Evolutionary conservation across 2,113 vertebrate genomes (phyloP).

Genomic region (Labeo catla): DNA sequence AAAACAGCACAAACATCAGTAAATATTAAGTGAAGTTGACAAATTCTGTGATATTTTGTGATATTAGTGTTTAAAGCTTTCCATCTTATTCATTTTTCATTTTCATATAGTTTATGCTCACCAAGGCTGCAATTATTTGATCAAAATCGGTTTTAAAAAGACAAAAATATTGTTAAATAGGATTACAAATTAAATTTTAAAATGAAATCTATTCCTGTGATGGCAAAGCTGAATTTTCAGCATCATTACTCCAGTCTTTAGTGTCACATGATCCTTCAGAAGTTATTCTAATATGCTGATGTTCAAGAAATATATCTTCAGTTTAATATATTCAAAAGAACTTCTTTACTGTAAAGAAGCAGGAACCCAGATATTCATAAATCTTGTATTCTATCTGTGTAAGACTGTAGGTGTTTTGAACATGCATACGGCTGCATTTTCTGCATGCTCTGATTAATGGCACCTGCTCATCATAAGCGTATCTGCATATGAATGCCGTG

Average conservation of each 20-base stretch:
- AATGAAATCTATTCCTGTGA: not conserved
- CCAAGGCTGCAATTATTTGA: not conserved
- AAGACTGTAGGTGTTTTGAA: constrained; percentile 34
- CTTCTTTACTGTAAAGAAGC: not conserved
- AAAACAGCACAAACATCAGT: not conserved
- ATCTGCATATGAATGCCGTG: constrained; percentile 66
- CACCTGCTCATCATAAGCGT: constrained; percentile 78
- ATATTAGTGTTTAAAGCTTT: not conserved
- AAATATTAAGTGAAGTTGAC: not conserved
- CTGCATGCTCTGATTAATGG: constrained; percentile 71
- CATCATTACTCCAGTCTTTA: not conserved
- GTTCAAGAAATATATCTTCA: not conserved
- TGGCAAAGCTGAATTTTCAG: not conserved
- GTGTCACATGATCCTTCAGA: not conserved
- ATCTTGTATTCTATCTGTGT: constrained; percentile 16
- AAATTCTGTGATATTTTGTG: too few relatives aligned
- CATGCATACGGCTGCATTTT: constrained; percentile 48
- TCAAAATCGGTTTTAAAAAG: not conserved
- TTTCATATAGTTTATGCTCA: not conserved
- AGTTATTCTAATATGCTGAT: not conserved
- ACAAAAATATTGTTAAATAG: not conserved
- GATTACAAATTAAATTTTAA: not conserved
- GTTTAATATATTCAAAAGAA: not conserved
- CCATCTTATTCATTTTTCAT: too few relatives aligned
- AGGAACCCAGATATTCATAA: not conserved